phyloP scores from a whole-genome alignment of 2,113 vertebrate genomes.

The Lasiurus cinereus region DNA sequence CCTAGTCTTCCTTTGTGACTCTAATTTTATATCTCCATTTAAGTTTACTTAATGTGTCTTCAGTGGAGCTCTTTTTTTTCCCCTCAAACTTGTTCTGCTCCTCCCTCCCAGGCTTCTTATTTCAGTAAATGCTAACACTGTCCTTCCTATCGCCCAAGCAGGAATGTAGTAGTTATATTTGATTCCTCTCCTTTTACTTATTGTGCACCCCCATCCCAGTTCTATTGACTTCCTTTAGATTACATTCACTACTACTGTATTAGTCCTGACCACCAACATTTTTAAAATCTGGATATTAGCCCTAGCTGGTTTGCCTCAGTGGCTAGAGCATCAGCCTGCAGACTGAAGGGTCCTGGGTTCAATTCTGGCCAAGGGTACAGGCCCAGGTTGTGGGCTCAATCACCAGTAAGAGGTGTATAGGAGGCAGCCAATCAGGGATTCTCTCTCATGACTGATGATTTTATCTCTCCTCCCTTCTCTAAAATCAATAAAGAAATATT shows the following conservation, averaged over 20 bases:
- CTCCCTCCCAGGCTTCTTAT: background rate
- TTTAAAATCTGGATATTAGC: background rate
- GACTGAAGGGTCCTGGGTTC: too few relatives aligned
- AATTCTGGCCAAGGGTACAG: too few relatives aligned
- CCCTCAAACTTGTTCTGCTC: background rate
- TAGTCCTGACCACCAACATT: background rate
- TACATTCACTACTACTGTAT: background rate
- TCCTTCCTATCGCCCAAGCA: background rate
- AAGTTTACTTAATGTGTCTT: background rate
- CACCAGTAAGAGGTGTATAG: too few relatives aligned
- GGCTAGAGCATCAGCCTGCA: too few relatives aligned
- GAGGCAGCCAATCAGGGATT: too few relatives aligned
- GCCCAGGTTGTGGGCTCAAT: too few relatives aligned
- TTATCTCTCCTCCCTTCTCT: too few relatives aligned
- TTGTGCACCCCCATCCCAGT: background rate
- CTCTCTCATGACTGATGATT: too few relatives aligned
- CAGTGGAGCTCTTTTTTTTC: background rate
- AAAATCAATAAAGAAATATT: too few relatives aligned
- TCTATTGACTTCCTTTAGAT: background rate
- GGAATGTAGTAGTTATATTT: background rate
- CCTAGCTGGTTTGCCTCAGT: too few relatives aligned
- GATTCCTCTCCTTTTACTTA: background rate
- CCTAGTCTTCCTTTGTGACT: background rate
- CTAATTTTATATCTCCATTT: background rate
- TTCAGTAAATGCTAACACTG: background rate